phyloP scores from a whole-genome alignment of 1,140 invertebrate species.

The Achroia grisella region DNA sequence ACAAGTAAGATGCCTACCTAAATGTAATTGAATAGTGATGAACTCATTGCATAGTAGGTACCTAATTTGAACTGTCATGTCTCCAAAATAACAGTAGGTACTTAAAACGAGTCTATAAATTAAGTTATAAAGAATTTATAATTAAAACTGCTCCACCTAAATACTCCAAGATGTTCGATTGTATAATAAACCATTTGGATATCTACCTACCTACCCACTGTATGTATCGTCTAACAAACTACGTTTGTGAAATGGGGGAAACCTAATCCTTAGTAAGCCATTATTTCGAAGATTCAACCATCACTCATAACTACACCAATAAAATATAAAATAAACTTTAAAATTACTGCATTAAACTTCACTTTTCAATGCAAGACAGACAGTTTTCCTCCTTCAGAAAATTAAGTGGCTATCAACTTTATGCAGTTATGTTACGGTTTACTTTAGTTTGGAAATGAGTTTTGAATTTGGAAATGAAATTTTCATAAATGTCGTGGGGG shows the following conservation, averaged over 20 bases:
- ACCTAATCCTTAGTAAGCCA: slow-evolving; percentile 62
- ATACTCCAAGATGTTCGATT: slow-evolving; percentile 30
- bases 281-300: slow-evolving; percentile 58
- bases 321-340: slow-evolving; percentile 25
- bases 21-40: too few relatives aligned
- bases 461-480: slow-evolving; percentile 54
- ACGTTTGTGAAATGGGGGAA: slow-evolving; percentile 38
- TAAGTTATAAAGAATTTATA: too few relatives aligned
- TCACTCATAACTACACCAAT: slow-evolving; percentile 35
- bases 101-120: too few relatives aligned
- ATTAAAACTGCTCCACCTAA: too few relatives aligned
- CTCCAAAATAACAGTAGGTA: too few relatives aligned
- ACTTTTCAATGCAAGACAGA: slow-evolving; percentile 26
- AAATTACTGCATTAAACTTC: slow-evolving; percentile 30
- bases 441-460: slow-evolving; percentile 39
- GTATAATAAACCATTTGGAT: slow-evolving; percentile 50
- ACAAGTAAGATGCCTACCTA: too few relatives aligned
- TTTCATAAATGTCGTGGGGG: slow-evolving; percentile 58
- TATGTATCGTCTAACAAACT: slow-evolving; percentile 21
- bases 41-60: too few relatives aligned
- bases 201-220: slow-evolving; percentile 11
- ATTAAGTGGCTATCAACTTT: slow-evolving; percentile 50
- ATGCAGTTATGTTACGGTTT: slow-evolving; percentile 44
- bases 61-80: too few relatives aligned
- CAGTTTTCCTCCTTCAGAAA: slow-evolving; percentile 33